Conservation (phyloP, 2,888 invertebrate genomes). For the Scaptomyza reducta region DNA sequence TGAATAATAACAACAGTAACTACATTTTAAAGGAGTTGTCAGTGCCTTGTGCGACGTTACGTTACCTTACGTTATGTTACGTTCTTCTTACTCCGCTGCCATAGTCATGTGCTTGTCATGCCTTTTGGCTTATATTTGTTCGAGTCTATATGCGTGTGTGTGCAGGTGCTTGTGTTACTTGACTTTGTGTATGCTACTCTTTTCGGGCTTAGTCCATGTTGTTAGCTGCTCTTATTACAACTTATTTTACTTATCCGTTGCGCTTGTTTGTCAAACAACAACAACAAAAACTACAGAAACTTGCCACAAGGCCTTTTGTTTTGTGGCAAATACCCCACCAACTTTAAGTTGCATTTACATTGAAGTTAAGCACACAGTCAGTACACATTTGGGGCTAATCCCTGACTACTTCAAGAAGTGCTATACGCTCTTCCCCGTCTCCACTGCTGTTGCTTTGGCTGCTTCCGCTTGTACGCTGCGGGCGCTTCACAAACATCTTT, state of each 20-base stretch:
- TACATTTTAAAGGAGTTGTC: conserved; percentile 80
- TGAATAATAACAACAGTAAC: conserved; percentile 81
- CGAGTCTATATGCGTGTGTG: conserved; percentile 1
- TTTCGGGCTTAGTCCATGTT: conserved; percentile 61
- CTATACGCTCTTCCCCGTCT: not conserved
- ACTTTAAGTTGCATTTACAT: conserved; percentile 75
- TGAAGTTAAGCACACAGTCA: conserved; percentile 37
- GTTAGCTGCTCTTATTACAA: conserved; percentile 80
- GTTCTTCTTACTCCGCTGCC: conserved; percentile 6
- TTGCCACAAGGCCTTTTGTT: conserved; percentile 45
- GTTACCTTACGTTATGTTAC: conserved; percentile 11
- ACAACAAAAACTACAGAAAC: conserved; percentile 23
- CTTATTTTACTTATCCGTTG: conserved; percentile 73
- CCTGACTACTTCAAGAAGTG: conserved; percentile 20
- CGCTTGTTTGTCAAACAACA: conserved; percentile 63
- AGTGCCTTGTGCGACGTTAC: conserved; percentile 37
- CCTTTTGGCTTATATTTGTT: conserved; percentile 19
- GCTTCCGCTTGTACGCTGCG: conserved; percentile 71
- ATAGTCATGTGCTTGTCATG: conserved; percentile 36
- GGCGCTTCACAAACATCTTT: conserved; percentile 73
- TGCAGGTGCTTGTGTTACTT: conserved; percentile 29
- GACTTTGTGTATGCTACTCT: conserved; percentile 29
- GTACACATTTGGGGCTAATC: conserved; percentile 53
- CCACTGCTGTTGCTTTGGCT: conserved; percentile 26
- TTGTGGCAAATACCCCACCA: conserved; percentile 27